Conservation (phyloP, 2,888 invertebrate species). For the Clepsis dumicolana region DNA sequence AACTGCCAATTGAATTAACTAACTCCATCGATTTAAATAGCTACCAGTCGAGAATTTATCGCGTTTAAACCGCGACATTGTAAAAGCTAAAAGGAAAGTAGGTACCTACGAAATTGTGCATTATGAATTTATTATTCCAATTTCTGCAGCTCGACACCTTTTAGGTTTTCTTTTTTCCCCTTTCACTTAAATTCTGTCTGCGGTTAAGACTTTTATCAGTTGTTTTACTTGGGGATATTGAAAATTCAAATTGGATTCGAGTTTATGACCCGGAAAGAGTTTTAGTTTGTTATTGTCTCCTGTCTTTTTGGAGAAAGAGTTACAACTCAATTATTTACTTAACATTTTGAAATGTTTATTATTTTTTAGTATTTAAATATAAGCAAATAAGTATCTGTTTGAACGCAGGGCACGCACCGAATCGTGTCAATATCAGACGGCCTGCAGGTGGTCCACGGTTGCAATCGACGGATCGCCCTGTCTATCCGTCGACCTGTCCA, state of each 20-base stretch:
- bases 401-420: constrained; percentile 29
- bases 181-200: constrained; percentile 43
- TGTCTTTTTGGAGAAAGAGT: not conserved
- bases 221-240: constrained; percentile 44
- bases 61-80: constrained; percentile 13
- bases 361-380: not conserved
- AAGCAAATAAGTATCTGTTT: constrained; percentile 10
- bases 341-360: not conserved
- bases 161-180: constrained; percentile 41
- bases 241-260: constrained; percentile 42
- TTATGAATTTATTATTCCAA: constrained; percentile 44
- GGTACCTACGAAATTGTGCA: constrained; percentile 21
- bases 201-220: constrained; percentile 44
- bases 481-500: constrained; percentile 17
- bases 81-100: constrained; percentile 20
- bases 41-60: not conserved
- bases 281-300: constrained; percentile 16
- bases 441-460: constrained; percentile 49
- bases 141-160: constrained; percentile 43
- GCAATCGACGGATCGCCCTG: constrained; percentile 42
- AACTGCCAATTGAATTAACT: constrained; percentile 21
- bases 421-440: constrained; percentile 51
- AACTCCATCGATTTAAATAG: constrained; percentile 7
- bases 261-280: constrained; percentile 40
- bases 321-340: not conserved